A percentile compares a stretch with the other conserved stretches of the same genome.
phyloP scores from a whole-genome alignment of 1,140 invertebrate genomes.

The Calliopsis andreniformis region DNA sequence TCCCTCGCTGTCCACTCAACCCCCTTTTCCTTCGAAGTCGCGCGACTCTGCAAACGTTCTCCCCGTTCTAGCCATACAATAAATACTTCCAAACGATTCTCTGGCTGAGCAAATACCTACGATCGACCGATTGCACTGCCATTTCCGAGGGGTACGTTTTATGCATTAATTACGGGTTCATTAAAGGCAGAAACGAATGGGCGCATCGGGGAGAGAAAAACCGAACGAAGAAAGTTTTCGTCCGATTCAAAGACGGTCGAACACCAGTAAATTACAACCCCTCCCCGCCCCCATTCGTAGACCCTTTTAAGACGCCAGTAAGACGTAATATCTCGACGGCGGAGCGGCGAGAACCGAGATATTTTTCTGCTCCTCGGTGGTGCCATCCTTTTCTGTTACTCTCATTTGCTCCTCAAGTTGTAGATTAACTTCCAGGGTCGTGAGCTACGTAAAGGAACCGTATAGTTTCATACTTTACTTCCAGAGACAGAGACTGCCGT shows the following conservation, averaged over 20 bases:
- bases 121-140: neutral
- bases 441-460: conserved; percentile 31
- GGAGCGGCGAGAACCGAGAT: neutral
- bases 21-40: too few species aligned
- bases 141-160: neutral
- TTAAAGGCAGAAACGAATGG: neutral
- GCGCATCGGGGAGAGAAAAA: neutral
- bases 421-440: conserved; percentile 34
- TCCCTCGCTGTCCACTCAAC: too few species aligned
- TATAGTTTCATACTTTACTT: conserved; percentile 42
- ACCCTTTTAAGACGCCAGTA: neutral
- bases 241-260: neutral
- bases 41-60: too few species aligned
- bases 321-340: conserved; percentile 2
- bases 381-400: neutral
- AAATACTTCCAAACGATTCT: too few species aligned
- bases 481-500: too few species aligned
- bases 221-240: neutral
- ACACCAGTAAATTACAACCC: neutral
- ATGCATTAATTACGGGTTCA: neutral
- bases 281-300: too few species aligned
- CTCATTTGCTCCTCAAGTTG: conserved; percentile 23
- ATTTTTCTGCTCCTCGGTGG: neutral
- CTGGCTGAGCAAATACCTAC: too few species aligned
- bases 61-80: too few species aligned